Evolutionary conservation across 2,888 invertebrate species (phyloP), one percentile per base, ranked within the genome.

Genomic region (Hoplodrina blanda): DNA sequence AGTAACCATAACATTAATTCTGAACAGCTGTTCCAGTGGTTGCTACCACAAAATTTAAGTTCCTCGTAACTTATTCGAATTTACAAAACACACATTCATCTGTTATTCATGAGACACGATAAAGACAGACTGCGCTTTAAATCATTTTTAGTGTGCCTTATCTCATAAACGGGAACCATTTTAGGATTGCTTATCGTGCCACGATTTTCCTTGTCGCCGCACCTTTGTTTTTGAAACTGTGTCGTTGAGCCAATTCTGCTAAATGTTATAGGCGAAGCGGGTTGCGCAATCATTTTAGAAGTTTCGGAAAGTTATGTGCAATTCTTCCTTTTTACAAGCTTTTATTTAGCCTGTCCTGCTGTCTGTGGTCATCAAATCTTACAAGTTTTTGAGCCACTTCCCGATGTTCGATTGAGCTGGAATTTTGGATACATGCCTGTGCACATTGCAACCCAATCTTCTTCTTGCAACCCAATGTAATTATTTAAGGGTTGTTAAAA

Each of bases 121-220:
- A 82, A 78, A 75, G 78, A 83, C 55, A 60, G 66, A 80, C 78
- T 75, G 67, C 52, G 75, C 69, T 73, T 83, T 83, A 81, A 80
- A 82, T 82, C 73, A 82, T 83, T 81, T 82, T 82, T 80, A 82
- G 75, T 80, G 73, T 83, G 63, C 81, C 65, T 82, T 83, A 82
- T 82, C 78, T 80, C 78, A 83, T 83, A 78, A 81, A 80, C 74
- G 73, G 57, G 62, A 68, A 69, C 80, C 81, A 83, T 83, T 82
- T 75, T 73, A 69, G 53, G 53, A 78, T 75, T 78, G 77, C 72
- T 72, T 77, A 74, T 80, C 80, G 63, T 57, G 53, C 67, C 62
- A 64, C 52, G 49, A 71, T 69, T 80, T 77, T 74, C 65, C 62
- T 69, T 66, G 63, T 70, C 61, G 25, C 57, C 44, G 20, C 54